Conservation (phyloP, 2,888 invertebrate genomes). For the Steinernema hermaphroditum region DNA sequence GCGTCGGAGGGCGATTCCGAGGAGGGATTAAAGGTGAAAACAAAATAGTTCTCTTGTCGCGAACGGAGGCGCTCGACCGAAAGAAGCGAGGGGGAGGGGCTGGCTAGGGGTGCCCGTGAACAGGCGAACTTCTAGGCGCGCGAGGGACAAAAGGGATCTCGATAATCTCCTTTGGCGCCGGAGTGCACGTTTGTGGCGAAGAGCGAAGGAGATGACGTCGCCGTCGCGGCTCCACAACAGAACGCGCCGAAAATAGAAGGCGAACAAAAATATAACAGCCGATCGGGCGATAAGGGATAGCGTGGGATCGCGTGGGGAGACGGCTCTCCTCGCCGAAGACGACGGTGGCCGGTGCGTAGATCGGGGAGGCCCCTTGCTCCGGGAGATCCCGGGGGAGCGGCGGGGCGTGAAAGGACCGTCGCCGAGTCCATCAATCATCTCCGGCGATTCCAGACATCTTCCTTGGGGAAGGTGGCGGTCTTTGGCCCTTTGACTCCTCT, state of each 20-base stretch:
- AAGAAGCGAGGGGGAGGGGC: neutral
- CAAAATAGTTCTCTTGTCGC: neutral
- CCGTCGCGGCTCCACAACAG: neutral
- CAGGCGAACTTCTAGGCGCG: neutral
- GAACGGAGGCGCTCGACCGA: neutral
- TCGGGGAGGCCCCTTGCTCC: neutral
- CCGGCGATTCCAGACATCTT: neutral
- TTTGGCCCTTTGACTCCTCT: neutral
- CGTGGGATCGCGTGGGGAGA: neutral
- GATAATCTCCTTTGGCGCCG: neutral
- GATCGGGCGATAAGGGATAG: neutral
- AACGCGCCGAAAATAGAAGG: conserved; percentile 14
- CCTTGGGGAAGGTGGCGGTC: neutral
- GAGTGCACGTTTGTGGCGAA: neutral
- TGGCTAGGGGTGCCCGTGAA: neutral
- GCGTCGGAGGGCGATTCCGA: neutral
- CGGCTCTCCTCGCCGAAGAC: neutral
- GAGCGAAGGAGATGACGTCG: neutral
- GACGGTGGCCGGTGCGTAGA: neutral
- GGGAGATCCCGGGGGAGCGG: neutral
- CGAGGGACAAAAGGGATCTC: neutral
- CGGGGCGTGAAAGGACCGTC: neutral
- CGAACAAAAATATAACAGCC: neutral
- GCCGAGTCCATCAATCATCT: neutral
- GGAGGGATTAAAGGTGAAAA: conserved; percentile 13